These are phyloP conservation scores for Acrossocheilus fasciatus DNA, from an alignment of 2,797 vertebrate species.

Conservation along the genomic window DNA sequence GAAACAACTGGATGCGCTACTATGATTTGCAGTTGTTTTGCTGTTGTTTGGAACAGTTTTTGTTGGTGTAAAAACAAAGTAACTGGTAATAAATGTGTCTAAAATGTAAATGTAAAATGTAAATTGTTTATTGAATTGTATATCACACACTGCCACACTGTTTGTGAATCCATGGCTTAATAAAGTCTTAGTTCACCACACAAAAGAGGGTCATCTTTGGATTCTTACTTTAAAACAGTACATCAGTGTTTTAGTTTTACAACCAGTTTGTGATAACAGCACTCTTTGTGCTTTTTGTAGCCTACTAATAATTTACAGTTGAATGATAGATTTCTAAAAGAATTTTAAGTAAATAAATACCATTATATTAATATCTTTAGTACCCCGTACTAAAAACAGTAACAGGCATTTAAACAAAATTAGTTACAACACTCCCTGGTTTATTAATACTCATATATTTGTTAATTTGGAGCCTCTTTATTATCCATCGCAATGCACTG, in stretches of 20 bases:
- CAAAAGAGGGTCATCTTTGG: not conserved
- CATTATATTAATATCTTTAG: not conserved
- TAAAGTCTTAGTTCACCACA: not conserved
- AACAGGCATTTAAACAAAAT: constrained; percentile 1
- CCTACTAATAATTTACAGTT: not conserved
- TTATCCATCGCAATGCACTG: constrained; percentile 35
- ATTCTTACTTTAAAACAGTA: not conserved
- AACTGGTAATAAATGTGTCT: not conserved
- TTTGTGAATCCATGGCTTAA: not conserved
- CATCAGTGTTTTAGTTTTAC: not conserved
- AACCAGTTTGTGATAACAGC: not conserved
- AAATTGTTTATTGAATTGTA: not conserved
- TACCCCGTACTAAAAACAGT: not conserved
- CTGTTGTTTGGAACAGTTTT: not conserved
- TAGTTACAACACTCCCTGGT: constrained; percentile 9
- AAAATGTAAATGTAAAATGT: no score
- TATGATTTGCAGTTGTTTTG: not conserved
- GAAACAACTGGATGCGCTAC: not conserved
- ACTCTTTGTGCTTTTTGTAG: not conserved
- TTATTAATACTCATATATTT: constrained; percentile 14
- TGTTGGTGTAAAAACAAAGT: not conserved
- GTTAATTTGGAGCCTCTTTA: not conserved
- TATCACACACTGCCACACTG: not conserved
- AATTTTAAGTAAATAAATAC: constrained; percentile 1
- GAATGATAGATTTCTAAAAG: not conserved